These are phyloP conservation scores for Lepidothrix coronata DNA, from an alignment of 2,113 vertebrate genomes.

Conservation along the genomic window DNA sequence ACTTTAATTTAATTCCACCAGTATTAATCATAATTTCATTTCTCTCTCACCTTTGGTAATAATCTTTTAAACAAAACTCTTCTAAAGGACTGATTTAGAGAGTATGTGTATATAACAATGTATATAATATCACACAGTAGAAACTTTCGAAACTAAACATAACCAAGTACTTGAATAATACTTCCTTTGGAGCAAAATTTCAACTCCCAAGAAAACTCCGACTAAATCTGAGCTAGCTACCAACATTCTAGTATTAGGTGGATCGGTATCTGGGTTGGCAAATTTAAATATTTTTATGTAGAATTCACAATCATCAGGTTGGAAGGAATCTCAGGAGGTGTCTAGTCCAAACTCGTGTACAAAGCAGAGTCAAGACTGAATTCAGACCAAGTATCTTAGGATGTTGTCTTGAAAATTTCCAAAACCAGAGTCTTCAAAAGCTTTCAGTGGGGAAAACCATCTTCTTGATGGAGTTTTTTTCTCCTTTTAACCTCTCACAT, in stretches of 20 bases:
- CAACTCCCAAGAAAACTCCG: not conserved
- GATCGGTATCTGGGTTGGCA: not conserved
- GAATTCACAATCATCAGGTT: not conserved
- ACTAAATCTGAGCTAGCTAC: not conserved
- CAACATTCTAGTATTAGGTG: not conserved
- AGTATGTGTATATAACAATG: not conserved
- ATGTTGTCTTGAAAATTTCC: not conserved
- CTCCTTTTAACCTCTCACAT: not conserved
- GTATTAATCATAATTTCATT: not conserved
- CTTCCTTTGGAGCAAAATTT: not conserved
- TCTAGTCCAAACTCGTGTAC: not conserved
- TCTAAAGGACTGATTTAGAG: not conserved
- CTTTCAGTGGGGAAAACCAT: not conserved
- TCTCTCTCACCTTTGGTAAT: not conserved
- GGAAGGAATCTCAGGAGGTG: not conserved
- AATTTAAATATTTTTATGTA: not conserved
- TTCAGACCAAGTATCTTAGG: not conserved
- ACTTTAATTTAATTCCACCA: not conserved
- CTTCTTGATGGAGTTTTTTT: not conserved
- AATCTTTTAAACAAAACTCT: not conserved
- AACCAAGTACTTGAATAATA: not conserved
- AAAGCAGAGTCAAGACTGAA: not conserved
- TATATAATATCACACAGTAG: not conserved
- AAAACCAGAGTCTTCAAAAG: not conserved
- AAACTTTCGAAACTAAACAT: not conserved